Base-by-base conservation (phyloP, 1,140 invertebrate genomes). In the Lepidurus apus region DNA sequence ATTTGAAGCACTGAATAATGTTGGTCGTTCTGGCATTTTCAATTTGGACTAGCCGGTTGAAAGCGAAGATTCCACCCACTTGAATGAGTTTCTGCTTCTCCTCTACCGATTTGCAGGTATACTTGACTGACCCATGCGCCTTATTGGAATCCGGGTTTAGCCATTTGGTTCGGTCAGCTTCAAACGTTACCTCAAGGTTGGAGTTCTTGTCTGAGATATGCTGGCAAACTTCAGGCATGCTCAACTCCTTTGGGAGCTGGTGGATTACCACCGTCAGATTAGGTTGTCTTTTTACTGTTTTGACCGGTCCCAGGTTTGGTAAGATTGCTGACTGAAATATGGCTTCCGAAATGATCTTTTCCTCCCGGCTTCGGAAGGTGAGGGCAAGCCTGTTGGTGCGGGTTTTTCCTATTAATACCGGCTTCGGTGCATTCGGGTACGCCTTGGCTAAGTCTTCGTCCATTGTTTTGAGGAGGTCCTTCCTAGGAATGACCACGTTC, bases 211-310 rank as follows among this genome's bases (percentile, higher is more conserved):
- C 75, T 1, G 24, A n/a, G 11, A 74, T 24, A 42, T 74, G 74
- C 42, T 24, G 13, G 42, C 1, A 24, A 21, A 74, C 3, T 1
- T 42, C 75, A n/a, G 42, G 42, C n/a, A 26, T 42, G 24, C 42
- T 42, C 42, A 13, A 11, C 24, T 74, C 74, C 11, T 42, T 26
- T 74, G 75, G 75, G n/a, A 76, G 75, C 42, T 42, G 75, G 75
- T n/a, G n/a, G n/a, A n/a, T n/a, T n/a, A n/a, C n/a, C n/a, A n/a
- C n/a, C n/a, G n/a, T n/a, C n/a, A n/a, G n/a, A n/a, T n/a, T n/a
- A n/a, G n/a, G n/a, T n/a, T n/a, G n/a, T n/a, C n/a, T n/a, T n/a
- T n/a, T n/a, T n/a, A n/a, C n/a, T n/a, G n/a, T n/a, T n/a, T n/a
- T n/a, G n/a, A n/a, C n/a, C n/a, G n/a, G n/a, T n/a, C n/a, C n/a